Evolutionary conservation across 2,113 vertebrate species (phyloP), one percentile per base, ranked within the genome.

Genomic region (Ochotona princeps): DNA sequence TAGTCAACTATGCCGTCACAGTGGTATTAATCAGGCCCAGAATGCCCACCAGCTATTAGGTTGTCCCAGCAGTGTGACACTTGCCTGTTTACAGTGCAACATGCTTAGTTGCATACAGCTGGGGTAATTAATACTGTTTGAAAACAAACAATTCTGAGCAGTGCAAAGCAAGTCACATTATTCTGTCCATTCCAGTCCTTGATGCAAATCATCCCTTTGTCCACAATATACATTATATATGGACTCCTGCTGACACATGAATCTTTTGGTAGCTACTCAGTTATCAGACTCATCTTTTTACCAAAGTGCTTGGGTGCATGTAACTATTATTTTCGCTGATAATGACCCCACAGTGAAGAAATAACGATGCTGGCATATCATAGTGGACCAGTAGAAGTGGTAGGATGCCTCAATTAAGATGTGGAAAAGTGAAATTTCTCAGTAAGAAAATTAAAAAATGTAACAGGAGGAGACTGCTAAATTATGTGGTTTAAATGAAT

Each of bases 101-200:
- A n/a, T n/a, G n/a, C n/a, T n/a, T n/a, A n/a, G n/a, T n/a, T n/a
- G n/a, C n/a, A n/a, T n/a, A n/a, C n/a, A n/a, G n/a, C n/a, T n/a
- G n/a, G n/a, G n/a, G n/a, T n/a, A n/a, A 26, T 49, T 49, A 8
- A 54, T 44, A 30, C 11, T 0, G 28, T 49, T 74, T 63, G 54
- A 83, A 21, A 51, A 8, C 38, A 13, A 1, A 74, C 12, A 4
- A 17, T 38, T 74, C 15, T 83, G 57, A 65, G 21, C 7, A 65
- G 20, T n/a, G 5, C 28, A 25, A 28, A 65, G n/a, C 63, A 65
- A 28, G 25, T 75, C 6, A 10, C n/a, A 38, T 25, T 49, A 7
- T 38, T 2, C 5, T 25, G 20, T 26, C 7, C 6, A 6, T 8
- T 66, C 7, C 10, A 12, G 8, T 3, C 7, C 5, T 5, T 1